These are phyloP conservation scores for Galbula dea DNA, from an alignment of 2,113 vertebrate species.

Conservation along the genomic window DNA sequence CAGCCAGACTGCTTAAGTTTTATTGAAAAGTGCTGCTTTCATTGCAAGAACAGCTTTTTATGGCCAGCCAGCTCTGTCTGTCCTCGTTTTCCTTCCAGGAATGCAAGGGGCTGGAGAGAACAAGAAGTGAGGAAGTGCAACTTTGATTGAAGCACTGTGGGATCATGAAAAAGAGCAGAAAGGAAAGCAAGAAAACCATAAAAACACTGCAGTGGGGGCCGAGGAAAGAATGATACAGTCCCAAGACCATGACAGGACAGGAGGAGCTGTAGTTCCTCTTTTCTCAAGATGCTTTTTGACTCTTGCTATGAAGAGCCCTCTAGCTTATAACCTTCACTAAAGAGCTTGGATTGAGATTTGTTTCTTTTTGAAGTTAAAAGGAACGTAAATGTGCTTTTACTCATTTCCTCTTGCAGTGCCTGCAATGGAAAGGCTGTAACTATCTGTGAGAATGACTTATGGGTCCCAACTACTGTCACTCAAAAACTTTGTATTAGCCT, in stretches of 20 bases:
- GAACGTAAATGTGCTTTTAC: neutral
- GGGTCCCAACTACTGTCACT: neutral
- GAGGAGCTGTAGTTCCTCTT: neutral
- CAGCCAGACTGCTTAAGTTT: conserved; percentile 6
- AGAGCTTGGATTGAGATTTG: neutral
- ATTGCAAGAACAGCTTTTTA: conserved; percentile 36
- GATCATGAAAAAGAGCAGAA: neutral
- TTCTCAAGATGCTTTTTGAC: neutral
- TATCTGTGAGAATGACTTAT: rapidly evolving
- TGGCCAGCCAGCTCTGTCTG: neutral
- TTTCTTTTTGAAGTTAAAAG: neutral
- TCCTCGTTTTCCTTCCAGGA: conserved; percentile 45
- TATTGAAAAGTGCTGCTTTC: conserved; percentile 4
- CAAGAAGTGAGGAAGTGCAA: neutral
- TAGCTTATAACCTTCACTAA: neutral
- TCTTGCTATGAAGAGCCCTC: neutral
- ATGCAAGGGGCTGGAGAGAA: neutral
- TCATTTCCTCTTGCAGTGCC: neutral
- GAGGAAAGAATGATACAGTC: neutral
- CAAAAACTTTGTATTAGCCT: neutral
- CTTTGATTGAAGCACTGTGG: conserved; percentile 8
- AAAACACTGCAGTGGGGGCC: neutral
- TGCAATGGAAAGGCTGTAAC: neutral
- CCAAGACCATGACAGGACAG: neutral
- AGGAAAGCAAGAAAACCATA: neutral